Evolutionary conservation across 2,797 vertebrate genomes (phyloP), one percentile per base, ranked within the genome.

Genomic region (Sebastiscus tertius): DNA sequence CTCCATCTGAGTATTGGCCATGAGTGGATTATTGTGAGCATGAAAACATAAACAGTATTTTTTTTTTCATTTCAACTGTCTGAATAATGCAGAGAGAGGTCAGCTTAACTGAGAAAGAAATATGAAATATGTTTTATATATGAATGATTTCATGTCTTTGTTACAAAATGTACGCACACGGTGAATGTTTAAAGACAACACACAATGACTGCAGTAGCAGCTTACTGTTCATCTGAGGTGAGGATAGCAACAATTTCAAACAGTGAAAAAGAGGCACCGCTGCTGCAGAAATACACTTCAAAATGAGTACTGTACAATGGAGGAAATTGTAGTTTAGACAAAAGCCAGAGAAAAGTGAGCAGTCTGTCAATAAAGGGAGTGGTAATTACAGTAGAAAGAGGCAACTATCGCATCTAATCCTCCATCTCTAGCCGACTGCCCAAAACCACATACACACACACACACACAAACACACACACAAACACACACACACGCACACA

Each of bases 241-340:
- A 87, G 60, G 71, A 79, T 55, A 73, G 74, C 81, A 83, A 91
- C 84, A 71, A 78, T 87, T 87, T 90, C 9, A 80, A 83, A 89
- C 63, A 77, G 73, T 46, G 49, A 76, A 86, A 83, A 77, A 84
- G 70, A 84, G 66, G 81, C 46, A 72, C 49, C 3, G 3, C 72
- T 77, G 49, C 82, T 77, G 70, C 75, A 80, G 81, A 89, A 88
- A 91, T 83, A 77, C 85, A 86, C 79, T 90, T 82, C 62, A 84
- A 89, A 91, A 93, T 92, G 71, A 89, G 86, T 80, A 82, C 83
- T 90, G 79, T 89, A 91, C 87, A 90, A 92, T 90, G 87, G 88
- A 91, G 96, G 95, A 98, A 98, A 97, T 98, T 98, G 97, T 94
- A 96, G 96, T 96, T 97, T 96, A 96, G 95, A 98, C 97, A 98